Base-by-base conservation (phyloP, 2,113 vertebrate genomes). In the Peromyscus maniculatus region DNA sequence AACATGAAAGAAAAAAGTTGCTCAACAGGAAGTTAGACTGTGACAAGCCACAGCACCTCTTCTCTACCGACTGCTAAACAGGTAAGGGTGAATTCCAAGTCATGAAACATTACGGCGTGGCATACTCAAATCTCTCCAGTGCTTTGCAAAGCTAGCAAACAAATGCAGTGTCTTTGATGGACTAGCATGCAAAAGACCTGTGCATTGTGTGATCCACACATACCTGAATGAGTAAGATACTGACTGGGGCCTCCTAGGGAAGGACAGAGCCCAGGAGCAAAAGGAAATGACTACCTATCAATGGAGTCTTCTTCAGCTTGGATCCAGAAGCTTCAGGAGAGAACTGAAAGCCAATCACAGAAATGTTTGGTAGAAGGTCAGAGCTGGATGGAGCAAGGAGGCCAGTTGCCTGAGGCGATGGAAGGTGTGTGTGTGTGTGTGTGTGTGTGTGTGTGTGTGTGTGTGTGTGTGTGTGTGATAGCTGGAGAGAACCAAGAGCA, bases 21-120 rank as follows among this genome's bases (percentile, higher is more conserved):
- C 55, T 49, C 67, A 89, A 33, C 24, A 87, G 90, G 62, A 96
- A 97, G 19, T 69, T 75, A 79, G 87, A 52, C 66, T 49, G 4
- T 64, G 77, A 52, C 75, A 31, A 90, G 80, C 57, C 77, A 36
- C 0, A 11, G 86, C 16, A 5, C 4, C 12, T 92, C 91, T 89
- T 89, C 71, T 55, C 86, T 93, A 79, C 84, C 84, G 86, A 26
- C n/a, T 91, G 84, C 87, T 91, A 95, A 52, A 91, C n/a, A 55
- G 87, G 69, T 31, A 71, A 91, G 28, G 87, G 77, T 67, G 74
- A 39, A 62, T 91, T 97, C 96, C 88, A 92, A 77, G 46, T 88
- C 87, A 26, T 93, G 77, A 80, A 79, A 55, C 43, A 15, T 88
- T 74, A 74, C 10, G 4, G 3, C 31, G 43, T 93, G 82, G 26